phyloP scores from a whole-genome alignment of 2,113 vertebrate species.

The Myotis yumanensis region DNA sequence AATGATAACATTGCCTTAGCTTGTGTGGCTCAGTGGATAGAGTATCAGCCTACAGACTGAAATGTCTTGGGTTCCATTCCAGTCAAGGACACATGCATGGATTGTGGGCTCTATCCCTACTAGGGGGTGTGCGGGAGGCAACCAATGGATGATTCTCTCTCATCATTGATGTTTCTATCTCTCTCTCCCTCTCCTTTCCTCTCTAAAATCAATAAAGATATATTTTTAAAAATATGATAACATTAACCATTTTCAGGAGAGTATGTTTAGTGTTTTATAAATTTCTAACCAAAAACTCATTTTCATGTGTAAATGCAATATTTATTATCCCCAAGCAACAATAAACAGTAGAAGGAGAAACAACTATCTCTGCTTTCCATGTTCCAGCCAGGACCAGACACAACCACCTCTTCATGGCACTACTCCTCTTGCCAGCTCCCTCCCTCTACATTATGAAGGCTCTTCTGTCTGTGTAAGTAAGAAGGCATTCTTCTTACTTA shows the following conservation, averaged over 20 bases:
- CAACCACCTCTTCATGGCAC: not conserved
- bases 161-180: no score
- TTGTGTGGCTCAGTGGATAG: no score
- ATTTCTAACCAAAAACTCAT: not conserved
- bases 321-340: not conserved
- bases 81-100: no score
- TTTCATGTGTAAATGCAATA: not conserved
- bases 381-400: rapidly evolving
- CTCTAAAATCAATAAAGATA: no score
- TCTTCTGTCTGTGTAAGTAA: not conserved
- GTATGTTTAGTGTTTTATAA: not conserved
- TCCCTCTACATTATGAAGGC: not conserved
- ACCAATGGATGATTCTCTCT: no score
- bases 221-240: not conserved
- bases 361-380: not conserved
- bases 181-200: no score
- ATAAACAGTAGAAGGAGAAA: not conserved
- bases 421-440: not conserved
- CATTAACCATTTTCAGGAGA: not conserved
- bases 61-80: no score
- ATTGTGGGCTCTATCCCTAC: no score
- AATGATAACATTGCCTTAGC: no score
- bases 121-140: no score
- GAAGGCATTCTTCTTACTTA: not conserved
- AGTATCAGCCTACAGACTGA: no score